phyloP scores from a whole-genome alignment of 2,888 invertebrate genomes.

The Lasioglossum leucozonium region DNA sequence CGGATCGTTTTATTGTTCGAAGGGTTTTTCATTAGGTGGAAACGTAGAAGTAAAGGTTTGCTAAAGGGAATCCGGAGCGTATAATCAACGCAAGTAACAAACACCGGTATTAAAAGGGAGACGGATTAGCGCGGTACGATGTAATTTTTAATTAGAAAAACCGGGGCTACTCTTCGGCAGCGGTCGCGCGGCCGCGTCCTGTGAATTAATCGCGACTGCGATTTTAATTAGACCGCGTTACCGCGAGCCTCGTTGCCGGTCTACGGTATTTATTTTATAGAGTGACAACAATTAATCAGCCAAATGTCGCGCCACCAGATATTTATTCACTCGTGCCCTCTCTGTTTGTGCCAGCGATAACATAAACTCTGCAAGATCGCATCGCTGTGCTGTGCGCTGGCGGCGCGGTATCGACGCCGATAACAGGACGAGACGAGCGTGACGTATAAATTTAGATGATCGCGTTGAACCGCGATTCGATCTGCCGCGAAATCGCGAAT shows the following conservation, averaged over 20 bases:
- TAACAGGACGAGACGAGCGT: neutral
- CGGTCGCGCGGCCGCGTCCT: constrained; percentile 28
- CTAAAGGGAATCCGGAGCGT: constrained; percentile 26
- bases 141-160: constrained; percentile 59
- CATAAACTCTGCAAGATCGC: constrained; percentile 30
- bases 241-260: neutral
- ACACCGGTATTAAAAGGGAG: constrained; percentile 31
- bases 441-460: constrained; percentile 38
- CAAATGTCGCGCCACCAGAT: constrained; percentile 9
- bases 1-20: neutral
- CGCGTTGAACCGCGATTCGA: constrained; percentile 37
- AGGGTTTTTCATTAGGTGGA: neutral
- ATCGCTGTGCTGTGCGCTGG: neutral
- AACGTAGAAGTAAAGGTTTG: constrained; percentile 19
- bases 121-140: constrained; percentile 28
- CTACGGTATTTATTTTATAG: constrained; percentile 51
- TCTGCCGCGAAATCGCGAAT: constrained; percentile 32
- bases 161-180: constrained; percentile 28
- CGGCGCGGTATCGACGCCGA: neutral
- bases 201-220: constrained; percentile 50
- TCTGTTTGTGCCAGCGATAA: constrained; percentile 25
- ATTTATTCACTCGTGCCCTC: constrained; percentile 36
- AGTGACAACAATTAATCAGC: constrained; percentile 56
- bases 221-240: constrained; percentile 54
- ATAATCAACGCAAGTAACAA: constrained; percentile 21